Percentiles rank a stretch among this genome's conserved stretches.
Conservation (phyloP, 2,113 vertebrate genomes). For the Numida meleagris region DNA sequence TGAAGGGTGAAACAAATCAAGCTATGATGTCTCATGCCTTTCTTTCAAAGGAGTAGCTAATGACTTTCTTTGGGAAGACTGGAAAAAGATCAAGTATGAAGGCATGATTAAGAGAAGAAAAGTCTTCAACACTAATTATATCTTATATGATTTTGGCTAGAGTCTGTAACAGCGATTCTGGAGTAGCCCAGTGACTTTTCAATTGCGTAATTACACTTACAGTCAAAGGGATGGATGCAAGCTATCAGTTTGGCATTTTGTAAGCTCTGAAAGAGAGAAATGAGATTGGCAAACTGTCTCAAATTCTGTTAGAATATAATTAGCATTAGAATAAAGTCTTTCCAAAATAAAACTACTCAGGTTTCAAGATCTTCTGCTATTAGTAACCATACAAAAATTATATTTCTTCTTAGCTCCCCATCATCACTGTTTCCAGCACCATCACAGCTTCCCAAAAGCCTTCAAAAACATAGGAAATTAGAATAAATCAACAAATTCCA, state of each 20-base stretch:
- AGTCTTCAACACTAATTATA: constrained; percentile 7
- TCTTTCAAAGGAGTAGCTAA: constrained; percentile 35
- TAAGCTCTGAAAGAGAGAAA: background rate
- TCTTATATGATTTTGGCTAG: background rate
- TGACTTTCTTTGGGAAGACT: constrained; percentile 39
- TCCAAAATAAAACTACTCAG: background rate
- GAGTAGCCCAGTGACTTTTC: background rate
- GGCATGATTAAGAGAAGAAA: constrained; percentile 7
- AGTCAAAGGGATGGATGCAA: background rate
- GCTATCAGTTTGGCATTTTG: background rate
- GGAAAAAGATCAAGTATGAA: constrained; percentile 26
- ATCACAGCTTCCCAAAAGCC: background rate
- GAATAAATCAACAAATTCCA: background rate
- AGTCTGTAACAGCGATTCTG: background rate
- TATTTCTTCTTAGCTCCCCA: background rate
- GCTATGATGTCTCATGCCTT: background rate
- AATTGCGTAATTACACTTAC: background rate
- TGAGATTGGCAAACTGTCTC: background rate
- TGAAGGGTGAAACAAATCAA: constrained; percentile 21
- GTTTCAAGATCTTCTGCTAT: background rate
- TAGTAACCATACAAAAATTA: rapidly evolving
- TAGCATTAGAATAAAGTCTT: background rate
- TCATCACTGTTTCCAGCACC: background rate
- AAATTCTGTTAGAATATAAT: background rate
- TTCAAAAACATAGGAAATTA: background rate